phyloP scores from a whole-genome alignment of 2,113 vertebrate species.

The Alces alces region DNA sequence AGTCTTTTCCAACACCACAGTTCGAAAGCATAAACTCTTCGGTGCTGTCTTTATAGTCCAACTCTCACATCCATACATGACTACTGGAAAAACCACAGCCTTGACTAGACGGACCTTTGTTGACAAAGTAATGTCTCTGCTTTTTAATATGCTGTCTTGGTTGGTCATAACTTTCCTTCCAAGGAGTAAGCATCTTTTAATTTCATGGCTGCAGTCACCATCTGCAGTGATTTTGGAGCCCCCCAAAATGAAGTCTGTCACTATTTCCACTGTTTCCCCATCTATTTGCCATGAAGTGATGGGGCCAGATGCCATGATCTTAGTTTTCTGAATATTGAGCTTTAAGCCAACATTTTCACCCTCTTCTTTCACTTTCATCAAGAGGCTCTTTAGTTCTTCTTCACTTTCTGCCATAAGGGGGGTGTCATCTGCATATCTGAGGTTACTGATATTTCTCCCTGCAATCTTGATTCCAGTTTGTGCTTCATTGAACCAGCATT shows the following conservation, averaged over 20 bases:
- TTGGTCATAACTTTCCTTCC: neutral
- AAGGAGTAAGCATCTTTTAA: neutral
- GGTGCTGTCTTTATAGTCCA: neutral
- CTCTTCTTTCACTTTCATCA: neutral
- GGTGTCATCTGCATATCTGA: neutral
- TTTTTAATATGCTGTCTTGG: neutral
- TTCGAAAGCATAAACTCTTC: neutral
- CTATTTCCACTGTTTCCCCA: neutral
- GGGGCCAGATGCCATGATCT: neutral
- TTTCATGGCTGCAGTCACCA: neutral
- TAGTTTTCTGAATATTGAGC: neutral
- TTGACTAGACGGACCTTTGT: neutral
- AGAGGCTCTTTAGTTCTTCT: neutral
- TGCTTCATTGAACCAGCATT: neutral
- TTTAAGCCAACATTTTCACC: neutral
- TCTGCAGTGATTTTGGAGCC: neutral
- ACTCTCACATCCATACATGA: neutral
- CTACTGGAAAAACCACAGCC: neutral
- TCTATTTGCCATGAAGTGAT: neutral
- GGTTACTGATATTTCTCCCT: neutral
- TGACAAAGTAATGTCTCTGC: neutral
- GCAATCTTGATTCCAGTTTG: neutral
- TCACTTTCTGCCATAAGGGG: neutral
- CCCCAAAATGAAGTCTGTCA: accelerated
- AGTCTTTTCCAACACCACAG: neutral